These are phyloP conservation scores for Cyrtorhinus lividipennis DNA, from an alignment of 1,140 invertebrate species.

Conservation along the genomic window DNA sequence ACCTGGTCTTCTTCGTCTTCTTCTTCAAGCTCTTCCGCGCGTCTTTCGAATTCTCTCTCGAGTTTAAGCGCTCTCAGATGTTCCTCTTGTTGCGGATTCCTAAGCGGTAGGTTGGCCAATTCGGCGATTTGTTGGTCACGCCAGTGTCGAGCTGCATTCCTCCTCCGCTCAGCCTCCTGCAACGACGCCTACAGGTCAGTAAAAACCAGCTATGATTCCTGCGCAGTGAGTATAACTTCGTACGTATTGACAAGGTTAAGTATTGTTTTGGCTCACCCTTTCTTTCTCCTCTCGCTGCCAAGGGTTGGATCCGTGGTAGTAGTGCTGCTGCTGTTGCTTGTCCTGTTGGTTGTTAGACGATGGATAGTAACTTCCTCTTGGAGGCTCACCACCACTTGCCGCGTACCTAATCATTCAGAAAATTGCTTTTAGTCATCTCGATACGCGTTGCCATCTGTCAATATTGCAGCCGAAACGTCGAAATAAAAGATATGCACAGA, in stretches of 20 bases:
- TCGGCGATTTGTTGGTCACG: constrained; percentile 73
- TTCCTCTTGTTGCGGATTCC: constrained; percentile 69
- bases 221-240: background rate
- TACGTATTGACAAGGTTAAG: background rate
- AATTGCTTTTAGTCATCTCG: too few species aligned
- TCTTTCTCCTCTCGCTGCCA: constrained; percentile 83
- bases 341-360: constrained; percentile 31
- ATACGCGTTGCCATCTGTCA: too few species aligned
- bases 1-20: constrained; percentile 51
- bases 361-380: constrained; percentile 53
- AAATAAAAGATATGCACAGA: too few species aligned
- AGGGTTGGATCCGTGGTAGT: constrained; percentile 51
- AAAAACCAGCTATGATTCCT: background rate
- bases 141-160: constrained; percentile 52
- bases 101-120: constrained; percentile 46
- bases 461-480: too few species aligned
- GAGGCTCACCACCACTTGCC: constrained; percentile 57
- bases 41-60: constrained; percentile 74
- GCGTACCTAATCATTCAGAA: constrained; percentile 39
- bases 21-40: constrained; percentile 63
- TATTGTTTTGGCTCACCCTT: constrained; percentile 35
- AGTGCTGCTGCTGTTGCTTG: constrained; percentile 33
- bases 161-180: constrained; percentile 48
- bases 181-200: background rate
- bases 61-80: constrained; percentile 66